These are phyloP conservation scores for Ptychobarbus kaznakovi DNA, from an alignment of 2,797 vertebrate species.

Conservation along the genomic window DNA sequence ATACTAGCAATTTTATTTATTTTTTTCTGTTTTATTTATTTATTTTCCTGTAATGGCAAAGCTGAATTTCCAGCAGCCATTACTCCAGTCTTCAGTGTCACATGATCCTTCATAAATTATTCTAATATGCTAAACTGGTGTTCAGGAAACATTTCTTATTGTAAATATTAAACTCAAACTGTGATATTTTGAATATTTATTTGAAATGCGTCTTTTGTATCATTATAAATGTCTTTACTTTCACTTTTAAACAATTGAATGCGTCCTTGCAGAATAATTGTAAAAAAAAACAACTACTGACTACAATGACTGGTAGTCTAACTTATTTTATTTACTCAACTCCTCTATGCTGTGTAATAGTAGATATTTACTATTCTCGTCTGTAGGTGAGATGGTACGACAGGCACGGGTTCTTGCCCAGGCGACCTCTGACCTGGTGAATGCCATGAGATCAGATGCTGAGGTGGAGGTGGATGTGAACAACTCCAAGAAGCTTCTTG, in stretches of 20 bases:
- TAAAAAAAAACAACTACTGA: background rate
- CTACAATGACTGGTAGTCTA: background rate
- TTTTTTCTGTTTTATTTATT: background rate
- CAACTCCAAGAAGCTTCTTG: conserved; percentile 96
- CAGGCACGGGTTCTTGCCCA: conserved; percentile 95
- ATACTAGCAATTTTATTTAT: too few relatives aligned
- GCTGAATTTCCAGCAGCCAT: background rate
- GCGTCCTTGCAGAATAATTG: background rate
- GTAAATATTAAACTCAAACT: background rate
- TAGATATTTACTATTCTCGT: conserved; percentile 11
- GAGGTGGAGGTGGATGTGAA: conserved; percentile 96
- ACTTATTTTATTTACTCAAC: background rate
- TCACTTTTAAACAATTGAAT: background rate
- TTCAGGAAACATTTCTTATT: background rate
- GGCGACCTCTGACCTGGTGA: conserved; percentile 95
- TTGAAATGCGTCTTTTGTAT: background rate
- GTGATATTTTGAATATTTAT: background rate
- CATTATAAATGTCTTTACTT: background rate
- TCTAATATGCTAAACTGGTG: background rate
- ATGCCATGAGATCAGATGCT: conserved; percentile 95
- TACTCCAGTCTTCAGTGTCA: background rate
- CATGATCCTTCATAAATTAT: background rate
- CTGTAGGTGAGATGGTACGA: conserved; percentile 94
- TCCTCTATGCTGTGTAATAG: background rate
- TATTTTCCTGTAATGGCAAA: background rate